A percentile compares a stretch with the other conserved stretches of the same genome.
Conservation (phyloP, 2,113 vertebrate species). For the Lepus europaeus region DNA sequence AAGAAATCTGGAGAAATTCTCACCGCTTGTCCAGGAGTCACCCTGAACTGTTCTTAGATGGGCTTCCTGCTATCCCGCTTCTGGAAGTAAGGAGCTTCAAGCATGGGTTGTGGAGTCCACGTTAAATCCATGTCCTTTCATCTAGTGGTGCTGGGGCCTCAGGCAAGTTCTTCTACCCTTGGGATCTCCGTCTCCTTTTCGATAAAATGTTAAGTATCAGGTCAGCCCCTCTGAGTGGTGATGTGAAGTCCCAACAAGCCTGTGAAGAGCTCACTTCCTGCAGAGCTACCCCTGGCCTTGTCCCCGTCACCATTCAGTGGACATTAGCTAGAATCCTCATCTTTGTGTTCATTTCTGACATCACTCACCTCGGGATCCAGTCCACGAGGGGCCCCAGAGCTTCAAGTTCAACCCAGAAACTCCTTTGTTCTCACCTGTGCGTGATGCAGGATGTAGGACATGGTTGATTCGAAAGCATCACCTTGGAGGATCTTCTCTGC, state of each 20-base stretch:
- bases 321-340: fast-evolving
- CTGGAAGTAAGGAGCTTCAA: not conserved
- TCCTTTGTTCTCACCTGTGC: not conserved
- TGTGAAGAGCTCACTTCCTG: not conserved
- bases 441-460: not conserved
- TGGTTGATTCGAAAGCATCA: not conserved
- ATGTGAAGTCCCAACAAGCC: not conserved
- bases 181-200: not conserved
- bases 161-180: not conserved
- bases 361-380: not conserved
- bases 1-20: not conserved
- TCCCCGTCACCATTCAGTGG: fast-evolving
- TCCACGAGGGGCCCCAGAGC: not conserved
- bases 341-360: not conserved
- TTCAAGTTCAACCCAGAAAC: not conserved
- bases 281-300: not conserved
- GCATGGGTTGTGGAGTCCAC: fast-evolving
- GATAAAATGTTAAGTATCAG: not conserved
- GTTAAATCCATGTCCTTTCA: not conserved
- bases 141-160: not conserved
- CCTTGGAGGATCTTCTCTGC: not conserved
- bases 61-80: fast-evolving
- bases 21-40: not conserved
- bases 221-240: not conserved
- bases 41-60: not conserved